These are phyloP conservation scores for Globia sparganii DNA, from an alignment of 2,888 invertebrate genomes.

Conservation along the genomic window DNA sequence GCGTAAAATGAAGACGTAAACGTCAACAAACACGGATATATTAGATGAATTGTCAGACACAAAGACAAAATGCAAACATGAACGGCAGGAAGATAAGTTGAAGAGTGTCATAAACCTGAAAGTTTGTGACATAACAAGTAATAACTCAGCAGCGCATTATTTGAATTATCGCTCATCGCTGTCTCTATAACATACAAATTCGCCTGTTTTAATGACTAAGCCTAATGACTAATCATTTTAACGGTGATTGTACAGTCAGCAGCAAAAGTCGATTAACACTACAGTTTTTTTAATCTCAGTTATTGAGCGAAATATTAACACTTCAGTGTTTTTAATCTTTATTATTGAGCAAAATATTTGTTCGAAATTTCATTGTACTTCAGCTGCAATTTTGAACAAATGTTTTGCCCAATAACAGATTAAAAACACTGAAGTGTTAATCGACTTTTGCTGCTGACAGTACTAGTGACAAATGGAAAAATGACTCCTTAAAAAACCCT, in stretches of 20 bases:
- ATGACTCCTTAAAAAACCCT: neutral
- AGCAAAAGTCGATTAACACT: too few relatives aligned
- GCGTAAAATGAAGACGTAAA: neutral
- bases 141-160: neutral
- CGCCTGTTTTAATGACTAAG: neutral
- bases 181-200: neutral
- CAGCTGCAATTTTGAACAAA: too few relatives aligned
- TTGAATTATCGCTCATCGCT: neutral
- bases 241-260: too few relatives aligned
- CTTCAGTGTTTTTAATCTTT: too few relatives aligned
- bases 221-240: too few relatives aligned
- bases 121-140: slow-evolving; percentile 6
- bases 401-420: too few relatives aligned
- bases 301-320: too few relatives aligned
- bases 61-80: slow-evolving; percentile 24
- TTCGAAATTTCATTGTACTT: too few relatives aligned
- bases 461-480: neutral
- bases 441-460: too few relatives aligned
- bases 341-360: too few relatives aligned
- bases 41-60: slow-evolving; percentile 16
- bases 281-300: too few relatives aligned
- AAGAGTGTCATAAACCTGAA: slow-evolving; percentile 12
- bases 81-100: slow-evolving; percentile 6
- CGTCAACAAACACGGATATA: slow-evolving; percentile 10
- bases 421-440: too few relatives aligned